Base-by-base conservation (phyloP, 2,888 invertebrate genomes). In the Ischnus inquisitorius region DNA sequence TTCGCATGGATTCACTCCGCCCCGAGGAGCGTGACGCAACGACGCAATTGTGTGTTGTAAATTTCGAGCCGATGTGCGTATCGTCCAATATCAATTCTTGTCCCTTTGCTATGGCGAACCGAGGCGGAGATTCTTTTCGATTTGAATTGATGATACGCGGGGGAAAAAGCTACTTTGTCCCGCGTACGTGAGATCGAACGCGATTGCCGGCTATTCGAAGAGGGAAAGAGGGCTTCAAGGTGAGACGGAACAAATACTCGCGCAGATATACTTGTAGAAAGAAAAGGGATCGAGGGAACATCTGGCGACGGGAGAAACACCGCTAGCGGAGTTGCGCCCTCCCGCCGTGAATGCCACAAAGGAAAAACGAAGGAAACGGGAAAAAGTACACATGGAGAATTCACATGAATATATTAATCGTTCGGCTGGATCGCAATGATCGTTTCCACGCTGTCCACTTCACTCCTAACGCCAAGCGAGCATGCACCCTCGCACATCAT, bases 11-110 rank as follows among this genome's bases (percentile, higher is more conserved):
- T 34, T 69, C 51, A 51, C 69, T 16, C 34, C 19, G 10, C 2
- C 19, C 3, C 6, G 64, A 54, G 12, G 69, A 16, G 69, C 69
- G 69, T 76, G 76, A 65, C 76, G 76, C 34, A 48, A 74, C 74
- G 60, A 67, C 46, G 60, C 60, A 22, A 62, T 74, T 60, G 60
- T 80, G 39, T 10, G n/a, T 48, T 41, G 4, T 22, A 71, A 51
- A 71, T 71, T 81, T 71, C 10, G 8, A 28, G 41, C 34, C 41
- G 60, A 39, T 39, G 68, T 43, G 72, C 39, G 51, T 51, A 48
- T 54, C 34, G 51, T 54, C 34, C 48, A 39, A 51, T 67, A 67
- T 68, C 68, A 51, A 10, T 69, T 69, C n/a, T 51, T 69, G 28
- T 34, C 46, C 28, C 28, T 25, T 16, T 1, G 8, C 34, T 51